Base-by-base conservation (phyloP, 2,797 vertebrate genomes). In the Lacerta agilis region DNA sequence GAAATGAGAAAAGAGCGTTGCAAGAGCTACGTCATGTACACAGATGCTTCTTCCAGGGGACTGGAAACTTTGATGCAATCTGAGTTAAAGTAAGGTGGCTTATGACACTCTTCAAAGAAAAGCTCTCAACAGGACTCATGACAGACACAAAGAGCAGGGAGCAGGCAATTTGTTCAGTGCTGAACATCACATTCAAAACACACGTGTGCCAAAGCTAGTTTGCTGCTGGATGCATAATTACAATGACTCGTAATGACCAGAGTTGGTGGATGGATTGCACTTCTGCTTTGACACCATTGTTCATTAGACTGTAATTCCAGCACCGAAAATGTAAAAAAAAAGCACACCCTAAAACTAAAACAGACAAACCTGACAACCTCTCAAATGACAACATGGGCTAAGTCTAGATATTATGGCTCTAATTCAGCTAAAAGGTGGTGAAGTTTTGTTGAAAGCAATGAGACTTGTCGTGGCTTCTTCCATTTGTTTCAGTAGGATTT, bases 41-140 rank as follows among this genome's bases (percentile, higher is more conserved):
- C 23, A 43, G 23, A 33, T 61, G 29, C 13, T 76, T 79, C 78
- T 94, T 90, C 89, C 29, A 79, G 69, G 90, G 79, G 90, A 83
- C 20, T 69, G 72, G 10, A 85, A 85, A 72, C 86, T 77, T 90
- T 89, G 86, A 86, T 78, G 64, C 11, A 82, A 41, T 0, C 9
- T 77, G 73, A 82, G 86, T 90, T 92, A 8, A 67, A 84, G 87
- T 84, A 91, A 92, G 89, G 67, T 86, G 43, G 90, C 84, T 92
- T 20, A 69, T 43, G 88, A 88, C n/a, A 3, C 76, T 23, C 8
- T 18, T 86, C 75, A 84, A 72, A 86, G 25, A 41, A 43, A 77
- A 78, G 43, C 76, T 87, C 43, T 93, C 72, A 77, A 25, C 43
- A 86, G 86, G 38, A 75, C 43, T 75, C n/a, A n/a, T 49, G n/a